Base-by-base conservation (phyloP, 2,797 vertebrate species). In the Tenualosa thibaudeaui region DNA sequence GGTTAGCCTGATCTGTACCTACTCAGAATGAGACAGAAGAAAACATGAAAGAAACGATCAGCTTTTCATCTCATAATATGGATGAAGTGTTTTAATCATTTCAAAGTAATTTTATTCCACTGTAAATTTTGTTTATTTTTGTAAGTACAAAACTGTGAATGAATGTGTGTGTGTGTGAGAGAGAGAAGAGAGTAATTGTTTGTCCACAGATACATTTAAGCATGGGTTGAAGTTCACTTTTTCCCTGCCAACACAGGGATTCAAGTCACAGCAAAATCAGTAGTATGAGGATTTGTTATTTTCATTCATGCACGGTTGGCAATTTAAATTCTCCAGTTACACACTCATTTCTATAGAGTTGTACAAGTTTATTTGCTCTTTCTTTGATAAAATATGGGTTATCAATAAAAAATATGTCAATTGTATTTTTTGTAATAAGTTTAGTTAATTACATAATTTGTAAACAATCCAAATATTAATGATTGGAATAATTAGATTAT, bases 281-380 rank as follows among this genome's bases (percentile, higher is more conserved):
- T 40, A 3, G 46, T 78, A 37, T 40, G 12, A 81, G 81, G 83
- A 88, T 81, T 6, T 58, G 22, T 84, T 75, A 68, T 84, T 22
- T 71, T 60, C 8, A 87, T 60, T 89, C 53, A 83, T 84, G 84
- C 71, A 81, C 83, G 84, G 85, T 84, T 60, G 84, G 51, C 60
- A 37, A 53, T 53, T 75, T 88, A 51, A 49, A 71, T 49, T 82
- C 54, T 53, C 60, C 71, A 83, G 68, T 78, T 83, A 26, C 65
- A 81, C 60, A 65, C 56, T 82, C 71, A 58, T 86, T 84, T 81
- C 17, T 82, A 75, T 81, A 24, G 37, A 83, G 84, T 46, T 54
- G 68, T 82, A 62, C 53, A 17, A 40, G 81, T 49, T 83, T 82
- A 43, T 75, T 50, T 83, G 75, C 58, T 43, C 65, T 87, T 49